Percentiles rank a stretch among this genome's conserved stretches.
phyloP scores from a whole-genome alignment of 2,797 vertebrate genomes.

The Acrossocheilus fasciatus region DNA sequence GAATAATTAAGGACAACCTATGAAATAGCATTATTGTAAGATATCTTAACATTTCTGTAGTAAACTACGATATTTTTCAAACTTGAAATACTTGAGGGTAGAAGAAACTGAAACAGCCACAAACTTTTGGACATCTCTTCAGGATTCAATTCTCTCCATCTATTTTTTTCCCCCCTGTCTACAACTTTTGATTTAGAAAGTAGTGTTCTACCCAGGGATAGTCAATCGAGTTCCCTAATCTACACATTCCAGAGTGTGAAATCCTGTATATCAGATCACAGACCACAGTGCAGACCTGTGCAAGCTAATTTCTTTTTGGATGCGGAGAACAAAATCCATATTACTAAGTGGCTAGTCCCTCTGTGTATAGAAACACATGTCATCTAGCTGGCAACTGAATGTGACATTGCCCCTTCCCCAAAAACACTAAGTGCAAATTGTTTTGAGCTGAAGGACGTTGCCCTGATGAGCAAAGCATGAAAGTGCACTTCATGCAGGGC shows the following conservation, averaged over 20 bases:
- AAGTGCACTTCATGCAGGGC: constrained; percentile 49
- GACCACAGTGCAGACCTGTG: constrained; percentile 35
- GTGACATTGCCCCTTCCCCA: constrained; percentile 47
- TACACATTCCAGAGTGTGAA: constrained; percentile 50
- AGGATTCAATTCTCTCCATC: background rate
- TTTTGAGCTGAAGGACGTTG: constrained; percentile 47
- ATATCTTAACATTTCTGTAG: background rate
- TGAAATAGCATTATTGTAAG: background rate
- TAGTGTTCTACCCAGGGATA: constrained; percentile 43
- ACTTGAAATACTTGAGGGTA: background rate
- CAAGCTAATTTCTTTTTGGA: constrained; percentile 35
- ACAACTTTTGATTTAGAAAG: constrained; percentile 34
- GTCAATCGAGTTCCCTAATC: constrained; percentile 49
- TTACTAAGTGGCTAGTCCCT: constrained; percentile 42
- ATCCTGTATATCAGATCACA: constrained; percentile 50
- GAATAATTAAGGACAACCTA: background rate
- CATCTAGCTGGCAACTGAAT: constrained; percentile 45
- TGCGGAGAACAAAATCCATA: constrained; percentile 50
- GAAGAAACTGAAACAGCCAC: constrained; percentile 13
- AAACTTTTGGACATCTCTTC: constrained; percentile 18
- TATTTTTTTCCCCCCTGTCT: background rate
- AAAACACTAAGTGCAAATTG: constrained; percentile 57
- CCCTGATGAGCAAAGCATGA: constrained; percentile 49
- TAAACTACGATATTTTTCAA: background rate
- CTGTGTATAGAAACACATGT: constrained; percentile 51